Percentiles rank a stretch among this genome's conserved stretches.
phyloP scores from a whole-genome alignment of 2,113 vertebrate genomes.

The Rafetus swinhoei region DNA sequence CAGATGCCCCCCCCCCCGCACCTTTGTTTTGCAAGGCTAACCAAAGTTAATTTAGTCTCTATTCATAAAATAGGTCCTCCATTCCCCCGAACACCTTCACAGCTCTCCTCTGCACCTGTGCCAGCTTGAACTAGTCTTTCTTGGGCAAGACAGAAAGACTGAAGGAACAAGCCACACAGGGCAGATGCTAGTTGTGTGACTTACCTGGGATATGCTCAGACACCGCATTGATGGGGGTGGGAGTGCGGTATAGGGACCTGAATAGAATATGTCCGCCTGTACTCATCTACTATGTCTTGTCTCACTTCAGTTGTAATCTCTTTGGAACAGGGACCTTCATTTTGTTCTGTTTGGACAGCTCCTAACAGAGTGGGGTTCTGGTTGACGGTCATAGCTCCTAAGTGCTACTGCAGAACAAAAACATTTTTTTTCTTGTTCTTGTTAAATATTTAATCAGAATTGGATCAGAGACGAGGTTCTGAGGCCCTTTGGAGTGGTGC shows the following conservation, averaged over 20 bases:
- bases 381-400: neutral
- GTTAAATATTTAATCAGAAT: neutral
- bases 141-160: neutral
- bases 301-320: neutral
- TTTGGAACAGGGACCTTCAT: neutral
- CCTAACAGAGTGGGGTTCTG: neutral
- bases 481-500: neutral
- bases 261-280: neutral
- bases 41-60: no score
- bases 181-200: neutral
- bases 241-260: neutral
- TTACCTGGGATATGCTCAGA: neutral
- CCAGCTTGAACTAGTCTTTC: no score
- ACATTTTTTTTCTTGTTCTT: neutral
- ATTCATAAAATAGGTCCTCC: no score
- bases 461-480: neutral
- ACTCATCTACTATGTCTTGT: neutral
- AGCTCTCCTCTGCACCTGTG: no score
- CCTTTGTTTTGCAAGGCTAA: no score
- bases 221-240: neutral
- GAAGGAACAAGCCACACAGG: neutral
- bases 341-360: neutral
- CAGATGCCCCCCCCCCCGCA: no score
- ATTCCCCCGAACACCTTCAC: no score
- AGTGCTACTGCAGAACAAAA: neutral